These are phyloP conservation scores for Arctopsyche grandis DNA, from an alignment of 1,140 invertebrate genomes.

Conservation along the genomic window DNA sequence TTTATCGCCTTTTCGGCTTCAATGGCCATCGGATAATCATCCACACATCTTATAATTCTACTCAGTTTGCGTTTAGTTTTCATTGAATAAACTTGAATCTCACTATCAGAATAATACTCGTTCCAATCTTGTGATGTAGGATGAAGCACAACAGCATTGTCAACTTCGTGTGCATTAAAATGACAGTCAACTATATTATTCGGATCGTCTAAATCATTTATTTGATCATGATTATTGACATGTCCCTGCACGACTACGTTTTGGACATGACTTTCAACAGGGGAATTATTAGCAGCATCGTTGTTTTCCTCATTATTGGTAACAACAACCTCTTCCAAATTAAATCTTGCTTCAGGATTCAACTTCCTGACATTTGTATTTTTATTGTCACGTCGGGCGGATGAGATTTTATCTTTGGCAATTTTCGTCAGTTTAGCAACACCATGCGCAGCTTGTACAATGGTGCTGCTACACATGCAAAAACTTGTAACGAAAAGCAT, in stretches of 20 bases:
- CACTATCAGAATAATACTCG: constrained; percentile 36
- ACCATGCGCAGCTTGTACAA: constrained; percentile 30
- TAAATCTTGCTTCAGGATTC: constrained; percentile 25
- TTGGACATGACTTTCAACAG: constrained; percentile 4
- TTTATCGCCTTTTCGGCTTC: constrained; percentile 19
- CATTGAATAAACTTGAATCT: constrained; percentile 17
- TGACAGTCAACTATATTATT: constrained; percentile 9
- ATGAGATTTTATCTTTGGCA: constrained; percentile 31
- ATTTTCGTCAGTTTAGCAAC: constrained; percentile 34
- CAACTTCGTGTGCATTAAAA: constrained; percentile 20
- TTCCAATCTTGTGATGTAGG: neutral
- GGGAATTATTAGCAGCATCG: neutral
- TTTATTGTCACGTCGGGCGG: neutral
- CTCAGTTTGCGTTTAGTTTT: constrained; percentile 31
- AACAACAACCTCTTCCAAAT: constrained; percentile 40
- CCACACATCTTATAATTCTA: constrained; percentile 29
- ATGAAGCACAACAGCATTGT: neutral
- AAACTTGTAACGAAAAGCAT: constrained; percentile 42
- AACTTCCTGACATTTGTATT: neutral
- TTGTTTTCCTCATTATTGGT: neutral
- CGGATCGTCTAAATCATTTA: neutral
- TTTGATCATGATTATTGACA: constrained; percentile 1
- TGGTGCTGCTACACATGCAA: constrained; percentile 45
- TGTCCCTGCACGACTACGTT: constrained; percentile 24
- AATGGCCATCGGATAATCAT: constrained; percentile 20